A percentile compares a stretch with the other conserved stretches of the same genome.
These are phyloP conservation scores for Amniataba percoides DNA, from an alignment of 2,797 vertebrate species.

Conservation along the genomic window DNA sequence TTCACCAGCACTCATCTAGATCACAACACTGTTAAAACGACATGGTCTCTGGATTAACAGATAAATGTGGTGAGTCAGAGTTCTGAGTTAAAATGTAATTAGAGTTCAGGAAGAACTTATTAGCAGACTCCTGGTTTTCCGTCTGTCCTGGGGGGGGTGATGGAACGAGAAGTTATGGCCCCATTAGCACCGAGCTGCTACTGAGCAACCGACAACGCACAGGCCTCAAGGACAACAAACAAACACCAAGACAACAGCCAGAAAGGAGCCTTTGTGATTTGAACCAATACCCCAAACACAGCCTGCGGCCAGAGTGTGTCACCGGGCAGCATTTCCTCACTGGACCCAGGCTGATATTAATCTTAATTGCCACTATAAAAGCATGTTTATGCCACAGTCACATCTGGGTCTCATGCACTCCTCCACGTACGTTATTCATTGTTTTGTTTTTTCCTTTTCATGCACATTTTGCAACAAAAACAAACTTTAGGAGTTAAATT, in stretches of 20 bases:
- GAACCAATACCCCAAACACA: conserved; percentile 15
- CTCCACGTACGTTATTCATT: background rate
- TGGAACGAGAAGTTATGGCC: conserved; percentile 13
- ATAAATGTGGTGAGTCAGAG: background rate
- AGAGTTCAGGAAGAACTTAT: conserved; percentile 18
- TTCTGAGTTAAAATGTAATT: conserved; percentile 21
- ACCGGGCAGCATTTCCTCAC: background rate
- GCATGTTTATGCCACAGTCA: background rate
- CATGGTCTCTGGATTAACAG: background rate
- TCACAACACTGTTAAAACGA: background rate
- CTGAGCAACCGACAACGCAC: conserved; percentile 50
- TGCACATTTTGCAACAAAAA: background rate
- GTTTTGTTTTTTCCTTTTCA: no score
- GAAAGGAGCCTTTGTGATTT: conserved; percentile 4
- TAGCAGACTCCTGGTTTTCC: conserved; percentile 3
- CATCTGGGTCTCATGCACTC: background rate
- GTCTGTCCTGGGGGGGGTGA: conserved; percentile 16
- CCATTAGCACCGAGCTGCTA: conserved; percentile 15
- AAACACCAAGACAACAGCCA: conserved; percentile 17
- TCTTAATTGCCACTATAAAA: conserved; percentile 20
- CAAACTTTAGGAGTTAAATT: background rate
- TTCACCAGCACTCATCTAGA: background rate
- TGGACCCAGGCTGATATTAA: background rate
- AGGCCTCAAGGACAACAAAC: conserved; percentile 44
- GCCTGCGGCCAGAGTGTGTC: background rate